Percentiles rank a stretch among this genome's conserved stretches.
phyloP scores from a whole-genome alignment of 1,140 invertebrate genomes.

The Tetranychus urticae region DNA sequence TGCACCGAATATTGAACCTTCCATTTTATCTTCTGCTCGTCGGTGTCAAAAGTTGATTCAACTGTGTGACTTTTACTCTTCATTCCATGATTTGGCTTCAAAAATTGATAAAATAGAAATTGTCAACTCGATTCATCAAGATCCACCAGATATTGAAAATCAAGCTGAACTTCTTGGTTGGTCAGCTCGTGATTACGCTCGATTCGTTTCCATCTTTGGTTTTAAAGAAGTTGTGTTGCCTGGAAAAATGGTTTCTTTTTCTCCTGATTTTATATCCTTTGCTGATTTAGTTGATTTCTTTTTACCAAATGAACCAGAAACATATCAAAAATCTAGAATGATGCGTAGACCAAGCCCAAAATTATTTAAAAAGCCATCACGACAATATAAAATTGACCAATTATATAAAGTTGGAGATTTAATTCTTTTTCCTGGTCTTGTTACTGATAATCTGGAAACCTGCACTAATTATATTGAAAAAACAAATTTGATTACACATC shows the following conservation, averaged over 20 bases:
- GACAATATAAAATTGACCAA: not conserved
- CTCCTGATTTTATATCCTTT: not conserved
- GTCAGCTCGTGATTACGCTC: conserved; percentile 3
- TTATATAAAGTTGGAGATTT: not conserved
- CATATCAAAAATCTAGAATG: too few species aligned
- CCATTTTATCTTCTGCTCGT: not conserved
- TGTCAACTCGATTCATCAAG: not conserved
- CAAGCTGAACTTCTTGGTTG: not conserved
- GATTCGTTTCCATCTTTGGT: conserved; percentile 2
- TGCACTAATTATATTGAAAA: not conserved
- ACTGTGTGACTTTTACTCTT: not conserved
- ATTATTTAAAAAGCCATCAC: not conserved
- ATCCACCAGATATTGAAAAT: conserved; percentile 3
- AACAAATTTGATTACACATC: not conserved
- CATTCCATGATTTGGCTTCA: not conserved
- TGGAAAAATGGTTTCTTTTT: not conserved
- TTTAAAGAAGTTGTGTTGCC: not conserved
- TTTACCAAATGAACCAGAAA: not conserved
- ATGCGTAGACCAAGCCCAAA: too few species aligned
- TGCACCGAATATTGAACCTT: not conserved
- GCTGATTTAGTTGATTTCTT: not conserved
- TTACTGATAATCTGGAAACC: not conserved
- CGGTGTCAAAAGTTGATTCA: not conserved
- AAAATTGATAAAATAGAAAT: not conserved
- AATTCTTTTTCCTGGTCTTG: not conserved